Conservation (phyloP, 30 jellyfish, hydroid and myxozoan species). For the Pseudorhiza aurosa region DNA sequence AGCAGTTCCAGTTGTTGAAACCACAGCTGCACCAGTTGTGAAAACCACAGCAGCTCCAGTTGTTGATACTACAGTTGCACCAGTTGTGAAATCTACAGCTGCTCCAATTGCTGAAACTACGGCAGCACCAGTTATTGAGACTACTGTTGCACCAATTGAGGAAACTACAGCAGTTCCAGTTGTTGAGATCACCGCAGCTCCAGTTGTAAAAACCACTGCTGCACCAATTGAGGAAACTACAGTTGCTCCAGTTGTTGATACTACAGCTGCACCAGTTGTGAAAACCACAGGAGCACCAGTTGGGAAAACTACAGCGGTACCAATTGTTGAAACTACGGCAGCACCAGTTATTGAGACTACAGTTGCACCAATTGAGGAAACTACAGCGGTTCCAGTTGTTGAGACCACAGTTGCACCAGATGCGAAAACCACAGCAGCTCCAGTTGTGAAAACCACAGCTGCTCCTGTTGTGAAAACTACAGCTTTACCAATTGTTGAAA, state of each 20-base stretch:
- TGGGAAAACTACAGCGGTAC: slow-evolving; percentile 39
- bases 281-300: slow-evolving; percentile 47
- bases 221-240: slow-evolving; percentile 43
- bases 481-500: background rate
- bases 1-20: slow-evolving; percentile 36
- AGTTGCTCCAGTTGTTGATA: slow-evolving; percentile 36
- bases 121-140: slow-evolving; percentile 8
- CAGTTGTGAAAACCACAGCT: background rate
- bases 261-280: slow-evolving; percentile 51
- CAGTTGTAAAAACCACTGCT: slow-evolving; percentile 52
- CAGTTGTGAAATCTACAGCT: background rate
- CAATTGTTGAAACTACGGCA: slow-evolving; percentile 34
- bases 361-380: slow-evolving; percentile 18
- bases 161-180: slow-evolving; percentile 34
- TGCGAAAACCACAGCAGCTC: background rate
- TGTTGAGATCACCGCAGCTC: slow-evolving; percentile 21
- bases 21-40: slow-evolving; percentile 16
- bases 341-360: slow-evolving; percentile 5
- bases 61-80: slow-evolving; percentile 10
- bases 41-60: slow-evolving; percentile 37
- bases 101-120: slow-evolving; percentile 9
- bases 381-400: slow-evolving; percentile 3
- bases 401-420: slow-evolving; percentile 6
- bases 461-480: slow-evolving; percentile 5
- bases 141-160: background rate